Conservation (phyloP, 2,113 vertebrate genomes). For the Felis catus region F.catus_Fca126_mat1.0 CM031415.1:18216001-18216500, state of each 20-base stretch:
- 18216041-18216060: not conserved
- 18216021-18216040: not conserved
- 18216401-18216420: conserved; percentile 4
- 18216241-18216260: not conserved
- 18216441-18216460: not conserved
- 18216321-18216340: not conserved
- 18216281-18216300: not conserved
- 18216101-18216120: not conserved
- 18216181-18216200: not conserved
- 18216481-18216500: conserved; percentile 12
- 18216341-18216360: not conserved
- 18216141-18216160: not conserved
- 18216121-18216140: not conserved
- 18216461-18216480: not conserved
- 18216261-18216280: not conserved
- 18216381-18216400: not conserved
- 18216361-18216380: not conserved
- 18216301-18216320: not conserved
- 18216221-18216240: not conserved
- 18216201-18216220: not conserved
- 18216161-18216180: not conserved
- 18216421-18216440: not conserved
- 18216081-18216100: not conserved
- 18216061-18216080: too few species aligned
- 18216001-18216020: accelerated